Base-by-base conservation (phyloP, 2,888 invertebrate genomes). In the Drosophila mimica region DNA sequence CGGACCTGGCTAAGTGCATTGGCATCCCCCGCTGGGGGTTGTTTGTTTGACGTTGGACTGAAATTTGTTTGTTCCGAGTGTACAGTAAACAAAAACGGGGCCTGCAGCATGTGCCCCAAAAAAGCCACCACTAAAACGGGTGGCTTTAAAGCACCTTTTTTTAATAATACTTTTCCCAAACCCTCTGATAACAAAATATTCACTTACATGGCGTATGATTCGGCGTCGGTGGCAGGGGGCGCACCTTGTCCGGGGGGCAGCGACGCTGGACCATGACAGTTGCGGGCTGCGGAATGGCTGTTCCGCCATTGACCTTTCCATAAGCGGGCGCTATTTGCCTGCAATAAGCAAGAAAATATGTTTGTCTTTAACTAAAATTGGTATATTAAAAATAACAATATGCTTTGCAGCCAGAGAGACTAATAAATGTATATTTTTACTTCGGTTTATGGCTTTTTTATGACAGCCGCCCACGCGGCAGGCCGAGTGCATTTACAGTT, bases 211-310 rank as follows among this genome's bases (percentile, higher is more conserved):
- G 92, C 79, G 92, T 91, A 77, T 95, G 95, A 69, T 94, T 94
- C 36, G 95, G 95, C 38, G 96, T 95, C 63, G 95, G 95, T 15
- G 96, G 96, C 82, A 96, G 94, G 15, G 97, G 97, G 68, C 97
- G 95, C 76, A 95, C 95, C 92, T 97, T 96, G 94, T 97, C 97
- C 81, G 96, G 96, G 62, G 96, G 96, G 83, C 96, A 96, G 92
- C 96, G 94, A 78, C 96, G 94, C 76, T 95, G 95, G 59, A 96
- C 96, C 86, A 96, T 94, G 76, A 96, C 96, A 36, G 96, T 96
- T 70, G 96, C 96, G 51, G 97, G 97, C 88, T 96, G 92, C 65
- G 97, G 97, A 90, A 97, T 97, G 90, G 96, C 96, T 81, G 96
- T 96, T 90, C 95, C 95, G 73, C 94, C 94, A 88, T 94, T 94